Conservation (phyloP, 1,140 invertebrate genomes). For the Apis dorsata region DNA sequence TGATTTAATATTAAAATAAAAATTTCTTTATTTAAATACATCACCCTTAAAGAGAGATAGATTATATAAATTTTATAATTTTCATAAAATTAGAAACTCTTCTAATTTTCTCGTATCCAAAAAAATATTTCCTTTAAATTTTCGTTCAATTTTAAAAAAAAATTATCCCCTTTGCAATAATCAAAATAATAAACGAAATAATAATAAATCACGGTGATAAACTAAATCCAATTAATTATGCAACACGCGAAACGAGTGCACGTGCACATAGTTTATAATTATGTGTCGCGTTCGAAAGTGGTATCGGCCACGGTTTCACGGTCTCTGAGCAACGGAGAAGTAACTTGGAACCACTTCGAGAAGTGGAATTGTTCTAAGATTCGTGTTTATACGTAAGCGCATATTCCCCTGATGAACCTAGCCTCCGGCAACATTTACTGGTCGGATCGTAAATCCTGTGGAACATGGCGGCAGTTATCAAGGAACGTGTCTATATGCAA, state of each 20-base stretch:
- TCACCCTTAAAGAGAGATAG: no score
- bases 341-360: neutral
- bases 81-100: no score
- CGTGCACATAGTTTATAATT: neutral
- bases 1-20: no score
- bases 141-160: no score
- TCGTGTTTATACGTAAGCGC: constrained; percentile 32
- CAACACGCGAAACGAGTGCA: no score
- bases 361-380: constrained; percentile 34
- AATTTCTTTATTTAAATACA: no score
- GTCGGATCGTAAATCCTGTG: constrained; percentile 54
- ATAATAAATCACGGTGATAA: neutral
- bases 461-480: constrained; percentile 57
- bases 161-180: no score
- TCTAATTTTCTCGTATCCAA: no score
- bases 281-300: constrained; percentile 2
- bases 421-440: constrained; percentile 47
- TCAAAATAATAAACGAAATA: neutral
- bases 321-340: neutral
- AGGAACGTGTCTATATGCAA: constrained; percentile 65
- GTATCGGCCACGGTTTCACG: neutral
- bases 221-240: neutral
- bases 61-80: no score
- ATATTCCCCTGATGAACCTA: constrained; percentile 44
- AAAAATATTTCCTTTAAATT: no score